Conservation (phyloP, 2,888 invertebrate species). For the Philereme vetulata region DNA sequence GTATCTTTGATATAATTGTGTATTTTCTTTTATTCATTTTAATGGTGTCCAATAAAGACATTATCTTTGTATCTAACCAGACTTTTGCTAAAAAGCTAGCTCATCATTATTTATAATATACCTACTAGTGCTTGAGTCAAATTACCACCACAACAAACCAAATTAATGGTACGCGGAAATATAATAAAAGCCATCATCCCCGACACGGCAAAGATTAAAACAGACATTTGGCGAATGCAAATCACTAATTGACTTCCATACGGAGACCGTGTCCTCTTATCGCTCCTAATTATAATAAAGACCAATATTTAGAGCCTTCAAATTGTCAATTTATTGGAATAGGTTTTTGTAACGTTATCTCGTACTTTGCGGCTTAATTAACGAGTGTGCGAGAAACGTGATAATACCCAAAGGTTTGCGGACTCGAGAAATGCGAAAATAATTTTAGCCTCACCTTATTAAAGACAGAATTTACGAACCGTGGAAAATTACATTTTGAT, state of each 20-base stretch:
- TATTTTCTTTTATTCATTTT: too few relatives aligned
- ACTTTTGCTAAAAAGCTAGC: too few relatives aligned
- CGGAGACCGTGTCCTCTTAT: conserved; percentile 10
- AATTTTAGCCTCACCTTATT: conserved; percentile 4
- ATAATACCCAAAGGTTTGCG: conserved; percentile 2
- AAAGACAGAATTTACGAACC: conserved; percentile 15
- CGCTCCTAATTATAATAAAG: conserved; percentile 10
- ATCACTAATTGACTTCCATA: conserved; percentile 12
- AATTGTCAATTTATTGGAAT: conserved; percentile 18
- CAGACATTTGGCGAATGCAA: conserved; percentile 1
- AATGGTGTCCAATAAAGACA: too few relatives aligned
- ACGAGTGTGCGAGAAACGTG: conserved; percentile 6
- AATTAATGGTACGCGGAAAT: background rate
- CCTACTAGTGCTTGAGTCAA: too few relatives aligned
- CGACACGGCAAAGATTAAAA: background rate
- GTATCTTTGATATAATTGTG: too few relatives aligned
- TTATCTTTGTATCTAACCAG: too few relatives aligned
- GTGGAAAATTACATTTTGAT: background rate
- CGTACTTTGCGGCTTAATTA: conserved; percentile 13
- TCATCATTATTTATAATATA: too few relatives aligned
- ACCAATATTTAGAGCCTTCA: conserved; percentile 12
- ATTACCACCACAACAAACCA: too few relatives aligned
- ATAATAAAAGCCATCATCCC: background rate
- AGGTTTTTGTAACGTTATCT: conserved; percentile 9
- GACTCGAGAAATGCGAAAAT: background rate